These are phyloP conservation scores for Calephelis nemesis DNA, from an alignment of 1,140 invertebrate genomes.

Conservation along the genomic window DNA sequence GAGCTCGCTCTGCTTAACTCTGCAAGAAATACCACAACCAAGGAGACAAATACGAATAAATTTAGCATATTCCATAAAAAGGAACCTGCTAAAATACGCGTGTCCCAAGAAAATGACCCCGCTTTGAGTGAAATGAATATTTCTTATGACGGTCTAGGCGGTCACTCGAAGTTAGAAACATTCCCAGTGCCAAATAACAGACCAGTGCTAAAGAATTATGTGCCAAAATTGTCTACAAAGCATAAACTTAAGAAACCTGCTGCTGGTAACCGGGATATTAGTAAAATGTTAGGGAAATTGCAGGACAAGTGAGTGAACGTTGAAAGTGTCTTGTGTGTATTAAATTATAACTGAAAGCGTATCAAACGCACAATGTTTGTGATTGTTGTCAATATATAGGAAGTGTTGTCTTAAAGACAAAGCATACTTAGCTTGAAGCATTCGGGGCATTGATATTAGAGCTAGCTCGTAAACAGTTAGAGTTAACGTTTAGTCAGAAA, in stretches of 20 bases:
- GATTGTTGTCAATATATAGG: too few relatives aligned
- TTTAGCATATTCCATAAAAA: constrained; percentile 59
- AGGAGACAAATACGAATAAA: constrained; percentile 26
- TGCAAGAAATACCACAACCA: constrained; percentile 33
- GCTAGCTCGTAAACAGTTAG: too few relatives aligned
- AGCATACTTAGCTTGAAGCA: too few relatives aligned
- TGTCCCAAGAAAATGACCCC: constrained; percentile 34
- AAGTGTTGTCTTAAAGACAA: too few relatives aligned
- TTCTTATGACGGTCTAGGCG: constrained; percentile 65
- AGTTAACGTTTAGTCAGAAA: too few relatives aligned
- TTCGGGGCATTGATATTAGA: too few relatives aligned
- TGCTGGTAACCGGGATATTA: constrained; percentile 44
- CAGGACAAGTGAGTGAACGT: constrained; percentile 28
- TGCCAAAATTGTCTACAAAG: constrained; percentile 50
- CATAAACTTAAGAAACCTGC: constrained; percentile 53
- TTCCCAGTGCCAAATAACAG: constrained; percentile 52
- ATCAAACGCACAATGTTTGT: too few relatives aligned
- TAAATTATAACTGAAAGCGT: too few relatives aligned
- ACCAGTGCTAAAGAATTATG: constrained; percentile 35
- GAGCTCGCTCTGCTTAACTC: constrained; percentile 50
- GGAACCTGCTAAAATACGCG: constrained; percentile 35
- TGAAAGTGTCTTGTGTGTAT: not conserved
- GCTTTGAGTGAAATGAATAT: constrained; percentile 42
- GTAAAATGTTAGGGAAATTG: constrained; percentile 48
- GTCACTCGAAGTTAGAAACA: constrained; percentile 59